A percentile compares a stretch with the other conserved stretches of the same genome.
Evolutionary conservation across 2,888 invertebrate species (phyloP).

Genomic region (Sinodicranocentrus sp.): DNA sequence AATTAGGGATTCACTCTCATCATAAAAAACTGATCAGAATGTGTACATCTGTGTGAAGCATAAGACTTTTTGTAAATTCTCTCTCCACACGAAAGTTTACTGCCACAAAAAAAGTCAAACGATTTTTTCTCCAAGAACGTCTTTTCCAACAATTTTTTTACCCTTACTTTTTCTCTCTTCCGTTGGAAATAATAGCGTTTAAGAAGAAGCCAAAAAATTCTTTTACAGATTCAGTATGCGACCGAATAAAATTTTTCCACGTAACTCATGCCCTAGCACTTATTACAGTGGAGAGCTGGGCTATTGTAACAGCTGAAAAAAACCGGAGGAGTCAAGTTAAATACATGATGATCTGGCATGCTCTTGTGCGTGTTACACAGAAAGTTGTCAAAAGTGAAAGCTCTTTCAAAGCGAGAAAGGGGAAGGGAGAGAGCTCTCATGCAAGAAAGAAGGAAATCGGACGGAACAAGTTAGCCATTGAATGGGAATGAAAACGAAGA

Average conservation of each 20-base stretch:
- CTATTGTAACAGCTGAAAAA: conserved; percentile 20
- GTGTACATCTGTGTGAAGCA: neutral
- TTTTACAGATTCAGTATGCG: too few relatives aligned
- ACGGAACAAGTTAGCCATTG: conserved; percentile 59
- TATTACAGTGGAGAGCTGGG: neutral
- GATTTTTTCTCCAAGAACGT: too few relatives aligned
- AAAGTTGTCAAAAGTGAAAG: conserved; percentile 66
- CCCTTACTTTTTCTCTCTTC: neutral
- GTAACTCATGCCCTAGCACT: neutral
- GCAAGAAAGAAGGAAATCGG: conserved; percentile 62
- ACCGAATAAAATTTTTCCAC: too few relatives aligned
- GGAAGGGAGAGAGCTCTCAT: conserved; percentile 39
- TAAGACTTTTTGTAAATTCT: neutral
- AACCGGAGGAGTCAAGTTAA: conserved; percentile 45
- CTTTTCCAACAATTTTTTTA: too few relatives aligned
- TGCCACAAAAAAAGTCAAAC: too few relatives aligned
- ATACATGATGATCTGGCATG: conserved; percentile 61
- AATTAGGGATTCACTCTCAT: conserved; percentile 48
- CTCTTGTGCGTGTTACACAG: conserved; percentile 58
- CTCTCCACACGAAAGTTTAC: too few relatives aligned
- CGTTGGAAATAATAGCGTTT: neutral
- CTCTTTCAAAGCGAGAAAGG: conserved; percentile 44
- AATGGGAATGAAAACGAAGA: conserved; percentile 56
- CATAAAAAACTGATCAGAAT: conserved; percentile 53
- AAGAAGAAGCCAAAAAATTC: neutral